Percentiles rank a stretch among this genome's conserved stretches.
Evolutionary conservation across 2,113 vertebrate species (phyloP).

Genomic region (Otus sunia): DNA sequence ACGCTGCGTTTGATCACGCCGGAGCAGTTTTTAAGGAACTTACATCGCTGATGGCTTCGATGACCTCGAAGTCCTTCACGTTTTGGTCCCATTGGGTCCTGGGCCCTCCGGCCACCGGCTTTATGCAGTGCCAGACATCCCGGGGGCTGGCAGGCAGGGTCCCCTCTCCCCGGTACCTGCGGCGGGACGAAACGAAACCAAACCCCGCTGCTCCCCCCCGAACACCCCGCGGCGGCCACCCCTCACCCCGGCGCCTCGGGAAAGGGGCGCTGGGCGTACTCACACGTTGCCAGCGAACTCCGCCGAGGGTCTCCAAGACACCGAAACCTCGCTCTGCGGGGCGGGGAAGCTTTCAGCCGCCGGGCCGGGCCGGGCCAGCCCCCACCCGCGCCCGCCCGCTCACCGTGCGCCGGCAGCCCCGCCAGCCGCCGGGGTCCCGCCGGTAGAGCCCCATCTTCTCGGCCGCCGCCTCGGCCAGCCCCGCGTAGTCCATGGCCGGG

Average conservation of each 20-base stretch:
- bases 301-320: conserved; percentile 90
- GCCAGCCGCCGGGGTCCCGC: conserved; percentile 83
- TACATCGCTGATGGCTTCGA: conserved; percentile 84
- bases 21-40: background rate
- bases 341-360: background rate
- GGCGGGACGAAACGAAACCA: background rate
- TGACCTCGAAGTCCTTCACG: conserved; percentile 83
- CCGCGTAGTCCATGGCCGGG: conserved; percentile 71
- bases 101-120: conserved; percentile 81
- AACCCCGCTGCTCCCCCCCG: background rate
- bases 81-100: conserved; percentile 92
- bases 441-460: conserved; percentile 79
- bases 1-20: accelerated
- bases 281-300: conserved; percentile 91
- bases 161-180: conserved; percentile 89
- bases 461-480: conserved; percentile 69
- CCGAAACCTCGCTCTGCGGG: conserved; percentile 80
- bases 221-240: background rate
- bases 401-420: conserved; percentile 81
- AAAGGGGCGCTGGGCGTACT: conserved; percentile 50
- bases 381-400: background rate
- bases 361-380: background rate
- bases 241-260: accelerated
- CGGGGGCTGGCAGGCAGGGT: conserved; percentile 72
- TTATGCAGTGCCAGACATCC: conserved; percentile 87